A percentile compares a stretch with the other conserved stretches of the same genome.
phyloP scores from a whole-genome alignment of 2,888 invertebrate genomes.

The Bombylius discolor region DNA sequence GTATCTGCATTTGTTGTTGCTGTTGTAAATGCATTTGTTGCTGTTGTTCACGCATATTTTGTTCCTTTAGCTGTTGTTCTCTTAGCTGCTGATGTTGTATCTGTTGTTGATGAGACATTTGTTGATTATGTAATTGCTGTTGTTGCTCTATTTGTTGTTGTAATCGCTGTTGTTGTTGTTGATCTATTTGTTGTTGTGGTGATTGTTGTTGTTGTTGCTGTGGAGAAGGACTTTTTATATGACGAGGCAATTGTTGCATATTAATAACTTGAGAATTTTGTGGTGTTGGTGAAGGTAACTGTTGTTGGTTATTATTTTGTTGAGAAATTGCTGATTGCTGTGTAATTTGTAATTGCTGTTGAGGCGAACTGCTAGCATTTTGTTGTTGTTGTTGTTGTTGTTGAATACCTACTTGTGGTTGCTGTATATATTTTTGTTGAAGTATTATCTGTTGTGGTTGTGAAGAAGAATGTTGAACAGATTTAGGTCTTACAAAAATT shows the following conservation, averaged over 20 bases:
- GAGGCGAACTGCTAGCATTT: background rate
- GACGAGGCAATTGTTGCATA: constrained; percentile 5
- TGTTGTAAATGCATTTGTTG: constrained; percentile 18
- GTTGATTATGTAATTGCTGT: constrained; percentile 19
- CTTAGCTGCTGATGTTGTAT: constrained; percentile 8
- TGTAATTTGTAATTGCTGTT: background rate
- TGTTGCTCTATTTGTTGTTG: constrained; percentile 20
- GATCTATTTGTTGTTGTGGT: constrained; percentile 19
- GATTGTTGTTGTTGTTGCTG: constrained; percentile 14
- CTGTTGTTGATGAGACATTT: constrained; percentile 18
- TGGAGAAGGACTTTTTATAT: constrained; percentile 5
- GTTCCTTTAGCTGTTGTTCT: background rate
- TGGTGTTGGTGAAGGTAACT: background rate
- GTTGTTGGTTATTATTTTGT: background rate
- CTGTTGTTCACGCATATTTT: constrained; percentile 16
- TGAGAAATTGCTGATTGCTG: background rate
- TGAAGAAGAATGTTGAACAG: constrained; percentile 4
- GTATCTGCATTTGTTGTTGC: constrained; percentile 24
- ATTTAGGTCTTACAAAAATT: constrained; percentile 11
- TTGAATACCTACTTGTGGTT: constrained; percentile 11
- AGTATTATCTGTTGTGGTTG: constrained; percentile 14
- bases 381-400: constrained; percentile 9
- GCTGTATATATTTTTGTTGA: constrained; percentile 16
- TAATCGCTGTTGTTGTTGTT: constrained; percentile 21
- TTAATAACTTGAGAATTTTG: background rate